phyloP scores from a whole-genome alignment of 2,888 invertebrate species.

The Nephrotoma guestfalica region DNA sequence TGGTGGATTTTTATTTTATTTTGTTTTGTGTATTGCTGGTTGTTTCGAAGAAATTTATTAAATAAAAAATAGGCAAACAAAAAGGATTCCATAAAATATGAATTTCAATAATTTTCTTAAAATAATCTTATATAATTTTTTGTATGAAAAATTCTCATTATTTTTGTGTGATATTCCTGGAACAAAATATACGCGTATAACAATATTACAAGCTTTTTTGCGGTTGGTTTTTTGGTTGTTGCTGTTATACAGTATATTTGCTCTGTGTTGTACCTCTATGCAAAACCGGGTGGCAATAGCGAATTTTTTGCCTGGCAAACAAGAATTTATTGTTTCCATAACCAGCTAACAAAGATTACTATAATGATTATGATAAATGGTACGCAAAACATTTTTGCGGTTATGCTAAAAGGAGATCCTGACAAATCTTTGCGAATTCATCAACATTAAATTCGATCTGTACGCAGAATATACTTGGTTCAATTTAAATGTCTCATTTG shows the following conservation, averaged over 20 bases:
- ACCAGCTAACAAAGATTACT: background rate
- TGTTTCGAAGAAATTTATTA: background rate
- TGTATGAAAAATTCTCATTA: background rate
- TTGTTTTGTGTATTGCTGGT: background rate
- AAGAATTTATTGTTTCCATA: background rate
- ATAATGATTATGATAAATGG: background rate
- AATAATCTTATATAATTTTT: background rate
- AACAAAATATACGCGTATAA: background rate
- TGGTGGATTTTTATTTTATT: background rate
- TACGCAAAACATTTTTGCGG: background rate
- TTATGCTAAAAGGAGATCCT: background rate
- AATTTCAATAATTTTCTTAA: background rate
- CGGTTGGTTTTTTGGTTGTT: background rate
- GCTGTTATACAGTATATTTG: background rate
- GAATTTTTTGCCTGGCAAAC: background rate
- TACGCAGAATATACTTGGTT: background rate
- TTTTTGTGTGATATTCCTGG: background rate
- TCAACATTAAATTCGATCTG: background rate
- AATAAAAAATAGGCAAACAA: background rate
- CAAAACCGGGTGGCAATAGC: background rate
- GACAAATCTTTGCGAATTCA: background rate
- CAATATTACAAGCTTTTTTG: background rate
- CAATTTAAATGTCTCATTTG: background rate
- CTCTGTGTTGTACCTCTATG: background rate
- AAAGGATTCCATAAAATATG: background rate